Base-by-base conservation (phyloP, 2,113 vertebrate genomes). In the Orcinus orca region DNA sequence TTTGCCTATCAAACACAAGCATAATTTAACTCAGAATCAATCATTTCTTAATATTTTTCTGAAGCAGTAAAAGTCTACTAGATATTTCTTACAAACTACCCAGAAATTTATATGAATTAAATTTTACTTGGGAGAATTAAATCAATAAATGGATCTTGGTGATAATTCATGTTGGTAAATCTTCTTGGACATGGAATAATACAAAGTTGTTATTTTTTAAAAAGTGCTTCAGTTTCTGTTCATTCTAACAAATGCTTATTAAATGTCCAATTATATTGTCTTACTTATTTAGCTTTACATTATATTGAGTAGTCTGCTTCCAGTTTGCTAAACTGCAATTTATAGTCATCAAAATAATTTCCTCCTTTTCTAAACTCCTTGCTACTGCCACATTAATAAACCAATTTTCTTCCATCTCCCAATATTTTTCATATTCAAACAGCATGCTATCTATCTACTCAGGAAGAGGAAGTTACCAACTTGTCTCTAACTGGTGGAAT, bases 101-200 rank as follows among this genome's bases (percentile, higher is more conserved):
- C 68, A 71, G 29, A 96, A 92, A 93, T 47, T 70, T 55, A 81
- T 38, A 58, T 93, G 23, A 95, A 92, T 87, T 87, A 77, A 73
- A 83, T 55, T 50, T 70, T 55, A 88, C 68, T 10, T 38, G 21
- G 23, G n/a, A 80, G 18, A 97, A 73, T 21, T 70, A 76, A 68
- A 92, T 29, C 31, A 55, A 9, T 65, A 73, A 95, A 29, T 85
- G 13, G 20, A 1, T n/a, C 50, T 67, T 90, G 2, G 9, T 93
- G 5, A 97, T 38, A 41, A 1, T 26, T 70, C 6, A 88, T 55
- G 4, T 20, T 87, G 25, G 3, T 76, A 80, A 90, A 20, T 93
- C 21, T 79, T 84, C 17, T 41, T 73, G 20, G 4, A 92, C 31
- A 33, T 26, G 1, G 6, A 70, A 82, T 93, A 93, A 92, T 17